Evolutionary conservation across 2,797 vertebrate species (phyloP), one percentile per base, ranked within the genome.

Genomic region (Odontamblyopus lacepedii): DNA sequence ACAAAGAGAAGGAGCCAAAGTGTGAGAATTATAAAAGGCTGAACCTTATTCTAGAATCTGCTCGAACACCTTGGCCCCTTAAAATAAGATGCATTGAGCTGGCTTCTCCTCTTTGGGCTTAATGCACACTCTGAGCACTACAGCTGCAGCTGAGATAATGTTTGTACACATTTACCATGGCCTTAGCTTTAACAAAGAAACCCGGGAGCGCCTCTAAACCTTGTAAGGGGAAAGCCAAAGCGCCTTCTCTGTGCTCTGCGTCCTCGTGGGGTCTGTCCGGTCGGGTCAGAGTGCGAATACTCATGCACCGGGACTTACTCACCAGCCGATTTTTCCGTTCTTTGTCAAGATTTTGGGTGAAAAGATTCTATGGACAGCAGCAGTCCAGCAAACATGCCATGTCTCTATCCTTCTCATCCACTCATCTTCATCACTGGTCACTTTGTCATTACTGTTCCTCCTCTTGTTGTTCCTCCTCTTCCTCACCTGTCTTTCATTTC

Each of bases 281-380:
- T 30, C 66, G 60, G 5, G 50, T 87, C 2, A 81, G 88, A 11
- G 63, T 91, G 30, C 75, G 81, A 56, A 69, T 91, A 15, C 74
- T 92, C 71, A 85, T 96, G 87, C 95, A 95, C 83, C 92, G 91
- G 0, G 93, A 96, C 91, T 89, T 94, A 15, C 83, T 96, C 79
- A 93, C 95, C 64, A 94, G 94, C 84, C 92, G 79, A 66, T 92
- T 96, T 69, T 87, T 96, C 63, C 90, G 90, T 0, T 92, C 90
- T 16, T 83, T 95, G 69, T 92, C 88, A 71, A 74, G 59, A 75
- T 92, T 93, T 0, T 79, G 86, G 79, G 83, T 95, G 61, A 94
- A 94, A 84, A 87, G 69, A 44, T 85, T 63, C 76, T 76, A 71
- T 67, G 48, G 62, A 53, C 63, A 8, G 51, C 71, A 53, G 64